Conservation (phyloP, 1,140 invertebrate species). For the Listronotus oregonensis region DNA sequence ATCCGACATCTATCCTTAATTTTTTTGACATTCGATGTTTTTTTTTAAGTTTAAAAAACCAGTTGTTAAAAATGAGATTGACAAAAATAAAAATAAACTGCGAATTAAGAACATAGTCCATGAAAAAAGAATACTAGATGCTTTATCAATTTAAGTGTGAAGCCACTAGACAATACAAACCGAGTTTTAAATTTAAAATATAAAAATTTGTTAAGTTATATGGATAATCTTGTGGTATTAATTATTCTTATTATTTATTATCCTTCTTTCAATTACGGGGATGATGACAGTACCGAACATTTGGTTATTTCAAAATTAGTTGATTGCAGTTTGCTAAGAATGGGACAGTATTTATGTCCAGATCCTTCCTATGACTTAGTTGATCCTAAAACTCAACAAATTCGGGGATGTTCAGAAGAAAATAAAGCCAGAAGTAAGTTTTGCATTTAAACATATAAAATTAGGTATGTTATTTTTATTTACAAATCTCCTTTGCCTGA, state of each 20-base stretch:
- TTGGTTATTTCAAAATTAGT: conserved; percentile 29
- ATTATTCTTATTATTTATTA: neutral
- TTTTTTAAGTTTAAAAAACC: no score
- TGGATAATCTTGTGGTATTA: conserved; percentile 6
- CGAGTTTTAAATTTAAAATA: no score
- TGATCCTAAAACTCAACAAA: conserved; percentile 89
- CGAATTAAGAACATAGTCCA: no score
- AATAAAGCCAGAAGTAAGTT: conserved; percentile 75
- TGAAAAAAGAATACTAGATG: no score
- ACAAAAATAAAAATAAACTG: no score
- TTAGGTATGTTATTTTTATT: no score
- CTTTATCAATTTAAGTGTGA: no score
- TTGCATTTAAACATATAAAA: neutral
- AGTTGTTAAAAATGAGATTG: no score
- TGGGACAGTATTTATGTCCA: conserved; percentile 87
- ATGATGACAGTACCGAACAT: neutral
- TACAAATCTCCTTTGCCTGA: no score
- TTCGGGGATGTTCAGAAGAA: conserved; percentile 77
- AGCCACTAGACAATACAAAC: no score
- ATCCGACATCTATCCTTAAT: no score
- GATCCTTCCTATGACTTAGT: conserved; percentile 78
- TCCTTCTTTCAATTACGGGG: conserved; percentile 1
- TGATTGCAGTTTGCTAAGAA: conserved; percentile 72
- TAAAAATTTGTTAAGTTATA: neutral
- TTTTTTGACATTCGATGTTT: no score